Conservation (phyloP, 2,888 invertebrate species). For the Drosophila conformis region DNA sequence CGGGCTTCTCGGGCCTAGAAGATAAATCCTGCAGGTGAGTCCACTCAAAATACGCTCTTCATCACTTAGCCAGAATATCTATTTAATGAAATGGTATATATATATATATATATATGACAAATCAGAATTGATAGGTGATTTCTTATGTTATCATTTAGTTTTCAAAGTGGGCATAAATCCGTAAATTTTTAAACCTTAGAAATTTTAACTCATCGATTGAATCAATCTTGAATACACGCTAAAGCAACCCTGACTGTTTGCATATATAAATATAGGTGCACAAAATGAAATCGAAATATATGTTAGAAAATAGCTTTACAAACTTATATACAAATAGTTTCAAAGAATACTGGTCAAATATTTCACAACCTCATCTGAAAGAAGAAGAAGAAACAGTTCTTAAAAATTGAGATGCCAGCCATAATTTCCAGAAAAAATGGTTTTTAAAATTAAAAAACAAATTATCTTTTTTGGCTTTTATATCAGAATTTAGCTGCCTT, state of each 20-base stretch:
- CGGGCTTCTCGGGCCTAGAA: slow-evolving; percentile 85
- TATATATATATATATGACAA: neutral
- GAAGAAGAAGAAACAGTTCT: neutral
- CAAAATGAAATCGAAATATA: too few relatives aligned
- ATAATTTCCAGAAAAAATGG: too few relatives aligned
- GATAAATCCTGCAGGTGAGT: slow-evolving; percentile 85
- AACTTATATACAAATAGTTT: neutral
- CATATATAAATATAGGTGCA: neutral
- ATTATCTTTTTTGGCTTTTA: rapidly evolving
- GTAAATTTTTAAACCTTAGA: neutral
- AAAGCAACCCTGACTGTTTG: neutral
- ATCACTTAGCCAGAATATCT: neutral
- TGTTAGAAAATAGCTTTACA: neutral
- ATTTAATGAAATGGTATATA: neutral
- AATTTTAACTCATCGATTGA: neutral
- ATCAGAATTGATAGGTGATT: neutral
- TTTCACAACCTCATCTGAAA: neutral
- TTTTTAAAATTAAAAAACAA: too few relatives aligned
- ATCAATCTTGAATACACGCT: neutral
- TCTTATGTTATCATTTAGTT: too few relatives aligned
- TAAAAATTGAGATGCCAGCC: neutral
- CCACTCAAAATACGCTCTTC: neutral
- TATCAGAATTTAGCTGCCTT: too few relatives aligned
- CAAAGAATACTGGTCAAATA: neutral
- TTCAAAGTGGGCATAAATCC: neutral